These are phyloP conservation scores for Apteryx owenii DNA, from an alignment of 2,113 vertebrate species.

Conservation along the genomic window DNA sequence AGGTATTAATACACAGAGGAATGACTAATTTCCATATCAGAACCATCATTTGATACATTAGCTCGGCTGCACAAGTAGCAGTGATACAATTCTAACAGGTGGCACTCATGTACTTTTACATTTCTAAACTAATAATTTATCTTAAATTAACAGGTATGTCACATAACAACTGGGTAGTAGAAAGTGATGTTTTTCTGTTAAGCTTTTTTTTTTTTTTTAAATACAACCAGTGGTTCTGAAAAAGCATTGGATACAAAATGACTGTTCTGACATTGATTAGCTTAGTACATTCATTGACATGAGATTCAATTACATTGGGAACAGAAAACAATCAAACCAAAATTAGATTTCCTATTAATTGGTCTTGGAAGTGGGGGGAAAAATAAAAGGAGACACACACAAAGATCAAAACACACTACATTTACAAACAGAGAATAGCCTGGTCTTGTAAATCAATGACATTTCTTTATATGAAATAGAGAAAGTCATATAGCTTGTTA, in stretches of 20 bases:
- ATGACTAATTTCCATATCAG: slow-evolving; percentile 25
- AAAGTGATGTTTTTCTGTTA: not conserved
- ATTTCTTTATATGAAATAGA: not conserved
- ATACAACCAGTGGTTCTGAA: slow-evolving; percentile 66
- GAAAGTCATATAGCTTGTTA: not conserved
- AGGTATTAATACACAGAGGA: slow-evolving; percentile 80
- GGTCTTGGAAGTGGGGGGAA: not conserved
- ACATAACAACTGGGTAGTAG: not conserved
- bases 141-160: not conserved
- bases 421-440: not conserved
- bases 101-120: not conserved
- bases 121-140: not conserved
- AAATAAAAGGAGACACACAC: slow-evolving; percentile 1
- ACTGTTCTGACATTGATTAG: not conserved
- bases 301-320: not conserved
- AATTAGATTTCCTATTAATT: not conserved
- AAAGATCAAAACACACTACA: slow-evolving; percentile 9
- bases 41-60: slow-evolving; percentile 69
- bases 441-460: not conserved
- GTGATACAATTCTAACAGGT: not conserved
- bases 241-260: not conserved
- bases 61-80: not conserved
- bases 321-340: not conserved
- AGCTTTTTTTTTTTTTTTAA: not conserved
- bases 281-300: not conserved